Evolutionary conservation across 2,113 vertebrate genomes (phyloP).

Genomic region (Philantomba maxwellii): DNA sequence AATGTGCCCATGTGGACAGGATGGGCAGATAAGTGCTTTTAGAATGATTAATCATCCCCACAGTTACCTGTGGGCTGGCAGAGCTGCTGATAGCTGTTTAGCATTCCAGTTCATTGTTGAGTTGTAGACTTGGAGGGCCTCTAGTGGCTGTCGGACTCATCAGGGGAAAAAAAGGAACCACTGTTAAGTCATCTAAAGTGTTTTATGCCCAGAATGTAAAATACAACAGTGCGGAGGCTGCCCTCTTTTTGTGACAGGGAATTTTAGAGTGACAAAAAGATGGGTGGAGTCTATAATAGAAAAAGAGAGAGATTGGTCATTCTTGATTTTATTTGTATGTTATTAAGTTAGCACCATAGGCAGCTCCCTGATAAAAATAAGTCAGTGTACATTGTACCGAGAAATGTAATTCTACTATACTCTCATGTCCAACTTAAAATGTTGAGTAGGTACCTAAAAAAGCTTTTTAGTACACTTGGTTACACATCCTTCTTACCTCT

Average conservation of each 20-base stretch:
- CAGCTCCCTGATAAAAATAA: not conserved
- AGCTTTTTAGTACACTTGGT: not conserved
- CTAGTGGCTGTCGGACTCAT: slow-evolving; percentile 68
- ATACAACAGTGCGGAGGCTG: not conserved
- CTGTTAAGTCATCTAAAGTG: not conserved
- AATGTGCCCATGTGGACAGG: not conserved
- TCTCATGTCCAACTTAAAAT: not conserved
- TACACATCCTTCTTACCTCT: not conserved
- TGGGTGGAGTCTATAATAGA: not conserved
- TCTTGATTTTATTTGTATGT: not conserved
- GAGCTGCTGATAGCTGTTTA: not conserved
- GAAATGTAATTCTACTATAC: not conserved
- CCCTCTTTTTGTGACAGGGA: not conserved
- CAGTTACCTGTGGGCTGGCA: not conserved
- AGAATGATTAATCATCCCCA: not conserved
- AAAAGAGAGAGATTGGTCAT: not conserved
- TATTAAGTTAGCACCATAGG: not conserved
- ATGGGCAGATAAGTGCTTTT: not conserved
- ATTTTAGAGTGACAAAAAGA: not conserved
- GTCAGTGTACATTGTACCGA: not conserved
- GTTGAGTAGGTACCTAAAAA: not conserved
- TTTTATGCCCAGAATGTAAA: not conserved
- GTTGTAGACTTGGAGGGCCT: slow-evolving; percentile 64
- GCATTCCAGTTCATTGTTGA: not conserved
- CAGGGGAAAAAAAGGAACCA: not conserved